These are phyloP conservation scores for Lophochroa leadbeateri DNA, from an alignment of 2,113 vertebrate genomes.

Conservation along the genomic window DNA sequence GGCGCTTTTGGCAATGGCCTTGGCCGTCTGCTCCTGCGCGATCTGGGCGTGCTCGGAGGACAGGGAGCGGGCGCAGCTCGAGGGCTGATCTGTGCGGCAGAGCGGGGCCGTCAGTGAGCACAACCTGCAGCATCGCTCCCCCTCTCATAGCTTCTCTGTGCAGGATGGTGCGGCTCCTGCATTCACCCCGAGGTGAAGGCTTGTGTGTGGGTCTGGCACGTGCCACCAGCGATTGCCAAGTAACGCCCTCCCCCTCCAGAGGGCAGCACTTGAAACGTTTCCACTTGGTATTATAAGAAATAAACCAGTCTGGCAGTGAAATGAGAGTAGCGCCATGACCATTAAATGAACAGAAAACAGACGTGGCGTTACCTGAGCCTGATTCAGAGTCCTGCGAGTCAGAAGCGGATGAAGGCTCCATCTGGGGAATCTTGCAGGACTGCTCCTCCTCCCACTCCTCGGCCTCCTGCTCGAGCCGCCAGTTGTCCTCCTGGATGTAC, in stretches of 20 bases:
- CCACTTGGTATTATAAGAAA: not conserved
- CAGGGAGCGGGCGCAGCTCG: not conserved
- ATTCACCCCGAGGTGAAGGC: not conserved
- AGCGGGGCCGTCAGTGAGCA: fast-evolving
- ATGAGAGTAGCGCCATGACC: not conserved
- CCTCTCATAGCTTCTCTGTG: not conserved
- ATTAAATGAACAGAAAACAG: not conserved
- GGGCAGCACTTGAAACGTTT: not conserved
- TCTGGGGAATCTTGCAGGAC: conserved; percentile 84
- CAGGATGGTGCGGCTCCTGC: not conserved
- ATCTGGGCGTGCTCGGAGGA: conserved; percentile 74
- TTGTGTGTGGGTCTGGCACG: fast-evolving
- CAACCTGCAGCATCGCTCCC: fast-evolving
- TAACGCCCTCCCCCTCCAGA: fast-evolving
- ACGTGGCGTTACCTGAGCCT: conserved; percentile 39
- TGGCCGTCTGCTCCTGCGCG: conserved; percentile 76
- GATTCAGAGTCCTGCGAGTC: conserved; percentile 55
- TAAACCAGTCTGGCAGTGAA: not conserved
- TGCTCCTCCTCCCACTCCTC: conserved; percentile 91
- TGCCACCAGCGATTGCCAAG: fast-evolving
- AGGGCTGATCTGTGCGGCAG: not conserved
- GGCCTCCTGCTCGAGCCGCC: conserved; percentile 89
- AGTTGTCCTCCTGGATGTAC: conserved; percentile 91
- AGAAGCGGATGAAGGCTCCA: conserved; percentile 61
- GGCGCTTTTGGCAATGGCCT: conserved; percentile 75